phyloP scores from a whole-genome alignment of 2,888 invertebrate genomes.

The Cataglyphis albicans region DNA sequence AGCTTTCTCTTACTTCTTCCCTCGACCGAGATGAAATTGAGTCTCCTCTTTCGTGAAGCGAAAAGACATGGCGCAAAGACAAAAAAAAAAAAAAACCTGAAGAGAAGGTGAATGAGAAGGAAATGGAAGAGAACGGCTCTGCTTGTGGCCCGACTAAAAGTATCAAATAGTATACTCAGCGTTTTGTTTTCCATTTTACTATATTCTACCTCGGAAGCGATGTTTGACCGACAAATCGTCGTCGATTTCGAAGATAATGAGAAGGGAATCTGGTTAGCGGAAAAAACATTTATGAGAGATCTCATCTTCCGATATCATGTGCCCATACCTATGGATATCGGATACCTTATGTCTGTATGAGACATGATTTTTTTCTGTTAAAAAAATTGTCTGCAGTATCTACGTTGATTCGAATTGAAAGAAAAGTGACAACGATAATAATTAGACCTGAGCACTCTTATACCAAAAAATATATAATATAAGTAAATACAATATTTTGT shows the following conservation, averaged over 20 bases:
- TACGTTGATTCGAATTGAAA: background rate
- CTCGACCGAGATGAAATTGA: conserved; percentile 64
- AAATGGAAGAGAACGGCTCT: conserved; percentile 23
- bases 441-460: background rate
- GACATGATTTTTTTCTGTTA: background rate
- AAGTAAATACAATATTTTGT: background rate
- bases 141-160: conserved; percentile 55
- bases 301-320: conserved; percentile 37
- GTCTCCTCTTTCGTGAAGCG: conserved; percentile 52
- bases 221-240: conserved; percentile 61
- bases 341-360: background rate
- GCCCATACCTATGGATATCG: conserved; percentile 49
- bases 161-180: conserved; percentile 64
- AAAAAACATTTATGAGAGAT: conserved; percentile 47
- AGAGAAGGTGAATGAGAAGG: conserved; percentile 39
- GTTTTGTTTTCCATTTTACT: conserved; percentile 61
- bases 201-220: conserved; percentile 35
- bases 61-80: conserved; percentile 27
- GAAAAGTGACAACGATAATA: conserved; percentile 7
- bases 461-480: background rate
- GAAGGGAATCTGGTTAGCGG: conserved; percentile 46
- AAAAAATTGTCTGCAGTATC: background rate
- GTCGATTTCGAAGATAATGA: conserved; percentile 69
- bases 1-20: conserved; percentile 31
- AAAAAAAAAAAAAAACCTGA: conserved; percentile 12